These are phyloP conservation scores for Gobio occitaniae DNA, from an alignment of 2,797 vertebrate genomes.

Conservation along the genomic window DNA sequence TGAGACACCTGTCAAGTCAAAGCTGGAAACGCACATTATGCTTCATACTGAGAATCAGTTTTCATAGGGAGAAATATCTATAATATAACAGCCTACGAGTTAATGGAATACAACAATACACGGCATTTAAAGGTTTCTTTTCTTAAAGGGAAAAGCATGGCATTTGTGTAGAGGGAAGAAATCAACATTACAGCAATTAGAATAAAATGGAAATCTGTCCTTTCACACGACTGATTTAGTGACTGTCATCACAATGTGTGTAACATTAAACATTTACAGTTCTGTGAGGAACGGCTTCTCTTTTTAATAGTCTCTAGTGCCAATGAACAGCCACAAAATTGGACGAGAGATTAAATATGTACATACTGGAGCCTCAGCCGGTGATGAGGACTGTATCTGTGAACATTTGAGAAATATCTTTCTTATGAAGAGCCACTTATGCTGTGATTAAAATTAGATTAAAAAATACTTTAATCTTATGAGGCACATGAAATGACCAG, in stretches of 20 bases:
- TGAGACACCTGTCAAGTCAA: constrained; percentile 11
- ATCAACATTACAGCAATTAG: background rate
- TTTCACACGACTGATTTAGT: background rate
- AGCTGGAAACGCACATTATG: background rate
- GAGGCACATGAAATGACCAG: background rate
- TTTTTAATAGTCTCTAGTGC: background rate
- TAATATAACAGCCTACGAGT: background rate
- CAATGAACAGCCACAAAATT: background rate
- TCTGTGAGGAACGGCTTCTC: background rate
- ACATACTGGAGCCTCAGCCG: background rate
- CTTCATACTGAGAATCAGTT: background rate
- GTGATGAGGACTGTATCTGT: background rate
- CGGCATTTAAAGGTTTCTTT: background rate
- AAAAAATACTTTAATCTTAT: background rate
- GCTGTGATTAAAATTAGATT: background rate
- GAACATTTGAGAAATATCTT: background rate
- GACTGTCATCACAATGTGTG: no score
- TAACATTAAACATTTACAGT: constrained; percentile 6
- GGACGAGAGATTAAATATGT: background rate
- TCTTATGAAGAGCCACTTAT: background rate
- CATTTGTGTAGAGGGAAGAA: background rate
- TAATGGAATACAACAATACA: background rate
- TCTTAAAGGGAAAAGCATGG: background rate
- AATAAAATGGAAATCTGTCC: background rate
- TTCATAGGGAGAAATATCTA: no score